Evolutionary conservation across 2,797 vertebrate species (phyloP), one percentile per base, ranked within the genome.

Genomic region (Arnoldichthys spilopterus): DNA sequence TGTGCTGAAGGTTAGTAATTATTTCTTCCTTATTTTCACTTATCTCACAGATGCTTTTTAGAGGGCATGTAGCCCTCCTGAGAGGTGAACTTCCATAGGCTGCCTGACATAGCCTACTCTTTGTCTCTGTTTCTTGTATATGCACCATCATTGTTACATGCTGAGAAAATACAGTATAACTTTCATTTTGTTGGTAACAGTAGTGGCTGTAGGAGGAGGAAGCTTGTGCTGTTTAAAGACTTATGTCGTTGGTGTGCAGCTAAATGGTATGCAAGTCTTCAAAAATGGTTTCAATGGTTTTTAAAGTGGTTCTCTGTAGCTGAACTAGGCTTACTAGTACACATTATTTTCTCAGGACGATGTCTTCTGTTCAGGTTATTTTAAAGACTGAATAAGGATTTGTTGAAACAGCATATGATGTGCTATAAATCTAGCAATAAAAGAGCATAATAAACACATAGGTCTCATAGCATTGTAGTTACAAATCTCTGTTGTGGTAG

Each of bases 1-100:
- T 99, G 97, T 16, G 96, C 96, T 45, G 98, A 99, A 97, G 98
- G 98, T 99, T 97, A 93, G 98, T 97, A 81, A 47, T 28, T 40
- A 22, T 30, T 18, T 74, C 12, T 40, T 12, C 1, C 59, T 43
- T 40, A 56, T 20, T 12, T 43, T 32, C 26, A 11, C 40, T 11
- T 28, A 5, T 34, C 49, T 68, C 18, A 59, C 80, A 76, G 20
- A 73, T n/a, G 22, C 30, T 47, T 80, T 69, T 61, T 34, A 22
- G 40, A 1, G 40, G 43, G 24, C 67, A 11, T 16, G 5, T 45
- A 69, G 28, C 8, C 8, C 13, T 68, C 59, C 45, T 68, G 43
- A 62, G 70, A 77, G 54, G 78, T n/a, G 26, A 18, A 43, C 1
- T 37, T 22, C 40, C 8, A 81, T 37, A 37, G 63, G 47, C 26